phyloP scores from a whole-genome alignment of 92 coral and sea anemone genomes.

The Umimayanthus kanabou region DNA sequence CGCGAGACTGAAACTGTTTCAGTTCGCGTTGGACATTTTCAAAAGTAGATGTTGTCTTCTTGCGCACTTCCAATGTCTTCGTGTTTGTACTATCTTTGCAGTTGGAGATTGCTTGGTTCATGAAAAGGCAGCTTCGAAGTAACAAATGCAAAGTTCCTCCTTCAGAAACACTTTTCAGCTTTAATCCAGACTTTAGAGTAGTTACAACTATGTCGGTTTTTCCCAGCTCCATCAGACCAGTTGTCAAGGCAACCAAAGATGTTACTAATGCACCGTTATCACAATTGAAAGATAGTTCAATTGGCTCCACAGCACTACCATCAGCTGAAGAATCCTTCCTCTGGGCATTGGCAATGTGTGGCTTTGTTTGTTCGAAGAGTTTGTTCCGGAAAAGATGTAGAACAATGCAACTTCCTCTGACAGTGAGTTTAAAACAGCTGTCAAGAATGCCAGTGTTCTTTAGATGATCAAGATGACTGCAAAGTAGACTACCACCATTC shows the following conservation, averaged over 20 bases:
- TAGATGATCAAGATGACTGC: background rate
- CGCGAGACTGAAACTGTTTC: background rate
- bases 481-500: constrained; percentile 16
- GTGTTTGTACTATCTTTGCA: background rate
- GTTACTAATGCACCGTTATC: background rate
- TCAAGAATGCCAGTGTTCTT: constrained; percentile 25
- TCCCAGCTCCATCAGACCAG: background rate
- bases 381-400: background rate
- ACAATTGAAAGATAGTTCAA: constrained; percentile 3
- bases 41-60: background rate
- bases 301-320: background rate
- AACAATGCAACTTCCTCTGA: background rate
- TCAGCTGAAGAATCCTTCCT: background rate
- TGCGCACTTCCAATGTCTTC: background rate
- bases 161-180: too few relatives aligned
- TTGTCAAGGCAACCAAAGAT: background rate
- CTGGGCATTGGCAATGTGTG: background rate
- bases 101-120: background rate
- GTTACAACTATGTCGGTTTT: background rate
- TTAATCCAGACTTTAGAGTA: background rate
- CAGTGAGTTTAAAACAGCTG: background rate
- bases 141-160: background rate
- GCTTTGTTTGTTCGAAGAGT: background rate
- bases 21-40: background rate
- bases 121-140: background rate